Evolutionary conservation across 2,113 vertebrate genomes (phyloP).

Genomic region (Crotophaga sulcirostris): DNA sequence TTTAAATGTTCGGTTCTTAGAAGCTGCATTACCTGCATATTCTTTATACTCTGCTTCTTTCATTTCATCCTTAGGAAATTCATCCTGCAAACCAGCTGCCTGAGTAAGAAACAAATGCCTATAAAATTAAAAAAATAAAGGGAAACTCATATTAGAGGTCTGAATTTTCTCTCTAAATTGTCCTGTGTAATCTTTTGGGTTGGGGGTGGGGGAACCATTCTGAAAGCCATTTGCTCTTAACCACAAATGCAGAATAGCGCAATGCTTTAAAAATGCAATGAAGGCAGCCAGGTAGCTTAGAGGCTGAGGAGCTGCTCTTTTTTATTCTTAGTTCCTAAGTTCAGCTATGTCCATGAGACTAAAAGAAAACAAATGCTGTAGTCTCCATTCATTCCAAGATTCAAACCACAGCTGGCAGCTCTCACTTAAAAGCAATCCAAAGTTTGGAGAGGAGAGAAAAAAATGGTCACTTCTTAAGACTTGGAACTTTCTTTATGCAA

Average conservation of each 20-base stretch:
- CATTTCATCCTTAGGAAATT: not conserved
- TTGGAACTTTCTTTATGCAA: not conserved
- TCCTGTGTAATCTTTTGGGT: not conserved
- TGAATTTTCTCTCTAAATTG: not conserved
- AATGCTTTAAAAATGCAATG: slow-evolving; percentile 23
- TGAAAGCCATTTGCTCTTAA: not conserved
- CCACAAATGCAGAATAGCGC: not conserved
- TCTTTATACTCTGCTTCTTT: not conserved
- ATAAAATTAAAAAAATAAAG: not conserved
- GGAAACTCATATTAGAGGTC: not conserved
- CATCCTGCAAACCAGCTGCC: slow-evolving; percentile 12
- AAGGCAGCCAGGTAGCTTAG: slow-evolving; percentile 64
- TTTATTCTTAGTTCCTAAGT: slow-evolving; percentile 8
- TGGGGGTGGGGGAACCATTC: not conserved
- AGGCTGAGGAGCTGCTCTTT: not conserved
- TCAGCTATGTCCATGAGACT: slow-evolving; percentile 38
- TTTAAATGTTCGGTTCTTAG: not conserved
- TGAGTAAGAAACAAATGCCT: slow-evolving; percentile 71
- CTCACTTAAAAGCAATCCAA: not conserved
- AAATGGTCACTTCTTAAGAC: not conserved
- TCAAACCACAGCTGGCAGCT: slow-evolving; percentile 43
- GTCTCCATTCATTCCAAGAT: slow-evolving; percentile 1
- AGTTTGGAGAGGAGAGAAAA: not conserved
- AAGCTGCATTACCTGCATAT: slow-evolving; percentile 38
- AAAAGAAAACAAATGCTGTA: slow-evolving; percentile 55